Conservation (phyloP, 2,797 vertebrate genomes). For the Sphaeramia orbicularis region DNA sequence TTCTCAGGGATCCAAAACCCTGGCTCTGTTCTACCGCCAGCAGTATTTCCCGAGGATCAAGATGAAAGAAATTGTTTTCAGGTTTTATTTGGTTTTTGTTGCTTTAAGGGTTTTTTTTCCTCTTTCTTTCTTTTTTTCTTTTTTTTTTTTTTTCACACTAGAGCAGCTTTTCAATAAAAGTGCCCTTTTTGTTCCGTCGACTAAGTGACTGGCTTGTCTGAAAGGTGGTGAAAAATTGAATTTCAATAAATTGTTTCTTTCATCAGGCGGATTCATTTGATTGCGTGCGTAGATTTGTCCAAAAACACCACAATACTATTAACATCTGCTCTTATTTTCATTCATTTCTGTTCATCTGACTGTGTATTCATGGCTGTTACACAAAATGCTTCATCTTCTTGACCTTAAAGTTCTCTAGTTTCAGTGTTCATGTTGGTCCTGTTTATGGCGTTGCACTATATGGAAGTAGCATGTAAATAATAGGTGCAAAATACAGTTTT, state of each 20-base stretch:
- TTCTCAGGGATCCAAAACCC: constrained; percentile 68
- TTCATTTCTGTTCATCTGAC: constrained; percentile 34
- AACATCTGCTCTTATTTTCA: constrained; percentile 14
- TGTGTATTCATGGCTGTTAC: constrained; percentile 30
- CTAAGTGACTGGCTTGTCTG: constrained; percentile 59
- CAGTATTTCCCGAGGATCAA: constrained; percentile 72
- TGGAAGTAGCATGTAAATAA: too few relatives aligned
- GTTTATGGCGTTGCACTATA: too few relatives aligned
- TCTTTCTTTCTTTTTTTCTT: constrained; percentile 39
- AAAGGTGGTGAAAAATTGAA: constrained; percentile 28
- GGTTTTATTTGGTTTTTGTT: constrained; percentile 76
- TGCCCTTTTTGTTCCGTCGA: constrained; percentile 37
- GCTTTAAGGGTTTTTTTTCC: constrained; percentile 58
- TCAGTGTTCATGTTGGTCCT: too few relatives aligned
- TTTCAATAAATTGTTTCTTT: constrained; percentile 46
- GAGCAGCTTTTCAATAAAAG: constrained; percentile 70
- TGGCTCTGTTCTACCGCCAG: constrained; percentile 50
- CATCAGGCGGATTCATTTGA: constrained; percentile 45
- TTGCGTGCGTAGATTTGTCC: constrained; percentile 65
- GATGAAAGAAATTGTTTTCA: constrained; percentile 75
- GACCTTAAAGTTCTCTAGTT: too few relatives aligned
- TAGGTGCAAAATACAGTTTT: too few relatives aligned
- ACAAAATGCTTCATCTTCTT: background rate
- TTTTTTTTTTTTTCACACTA: constrained; percentile 33
- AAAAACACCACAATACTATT: constrained; percentile 47